Conservation (phyloP, 2,113 vertebrate genomes). For the Callocephalon fimbriatum region DNA sequence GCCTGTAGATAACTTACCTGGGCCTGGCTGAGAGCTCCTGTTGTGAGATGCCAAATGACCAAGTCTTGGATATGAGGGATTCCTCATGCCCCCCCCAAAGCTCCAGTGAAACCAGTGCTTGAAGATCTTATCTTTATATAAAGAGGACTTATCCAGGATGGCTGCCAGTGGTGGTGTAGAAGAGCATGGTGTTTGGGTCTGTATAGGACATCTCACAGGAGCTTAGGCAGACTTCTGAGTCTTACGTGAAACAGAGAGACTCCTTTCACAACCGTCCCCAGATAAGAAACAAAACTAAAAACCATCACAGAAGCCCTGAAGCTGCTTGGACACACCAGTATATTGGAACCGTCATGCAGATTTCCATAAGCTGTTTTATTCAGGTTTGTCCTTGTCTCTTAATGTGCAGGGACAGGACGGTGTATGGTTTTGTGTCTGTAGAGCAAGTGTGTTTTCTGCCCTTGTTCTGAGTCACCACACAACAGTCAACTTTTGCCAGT, state of each 20-base stretch:
- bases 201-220: not conserved
- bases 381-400: not conserved
- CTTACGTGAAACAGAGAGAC: not conserved
- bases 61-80: not conserved
- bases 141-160: not conserved
- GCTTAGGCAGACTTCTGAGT: not conserved
- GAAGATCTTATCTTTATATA: not conserved
- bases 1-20: not conserved
- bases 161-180: not conserved
- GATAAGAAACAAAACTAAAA: not conserved
- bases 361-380: not conserved
- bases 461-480: fast-evolving
- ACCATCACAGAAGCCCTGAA: not conserved
- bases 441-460: not conserved
- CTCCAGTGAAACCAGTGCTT: not conserved
- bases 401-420: not conserved
- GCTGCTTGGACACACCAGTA: not conserved
- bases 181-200: not conserved
- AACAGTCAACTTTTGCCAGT: fast-evolving
- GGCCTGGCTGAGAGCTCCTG: not conserved
- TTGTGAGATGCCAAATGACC: not conserved
- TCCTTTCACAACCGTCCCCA: not conserved
- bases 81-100: not conserved
- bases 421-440: not conserved
- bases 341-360: not conserved